These are phyloP conservation scores for Megalurothrips usitatus DNA, from an alignment of 2,888 invertebrate genomes.

Conservation along the genomic window DNA sequence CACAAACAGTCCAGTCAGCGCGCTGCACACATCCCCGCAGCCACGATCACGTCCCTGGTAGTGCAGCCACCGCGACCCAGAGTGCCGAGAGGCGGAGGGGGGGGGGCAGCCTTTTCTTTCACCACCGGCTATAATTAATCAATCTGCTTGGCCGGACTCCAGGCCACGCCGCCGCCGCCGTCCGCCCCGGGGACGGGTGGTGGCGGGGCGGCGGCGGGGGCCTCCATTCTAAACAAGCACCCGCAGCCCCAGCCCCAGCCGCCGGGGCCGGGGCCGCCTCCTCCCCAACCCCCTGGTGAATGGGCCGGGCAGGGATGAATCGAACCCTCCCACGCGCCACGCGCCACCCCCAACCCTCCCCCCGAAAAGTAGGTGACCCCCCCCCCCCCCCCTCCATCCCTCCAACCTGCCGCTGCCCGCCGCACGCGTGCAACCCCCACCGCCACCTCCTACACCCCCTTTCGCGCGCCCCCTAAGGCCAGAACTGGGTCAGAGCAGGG, in stretches of 20 bases:
- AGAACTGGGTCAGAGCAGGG: constrained; percentile 8
- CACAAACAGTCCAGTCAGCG: not conserved
- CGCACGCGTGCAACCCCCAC: not conserved
- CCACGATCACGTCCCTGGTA: no score
- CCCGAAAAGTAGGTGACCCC: constrained; percentile 28
- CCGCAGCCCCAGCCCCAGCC: not conserved
- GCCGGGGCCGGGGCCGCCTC: not conserved
- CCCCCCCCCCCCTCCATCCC: not conserved
- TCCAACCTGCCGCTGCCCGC: not conserved
- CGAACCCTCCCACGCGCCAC: constrained; percentile 28
- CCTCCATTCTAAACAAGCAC: not conserved
- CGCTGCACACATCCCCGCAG: no score
- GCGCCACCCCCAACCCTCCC: constrained; percentile 36
- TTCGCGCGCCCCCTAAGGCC: not conserved
- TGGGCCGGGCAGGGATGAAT: constrained; percentile 4
- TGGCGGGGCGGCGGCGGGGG: not conserved
- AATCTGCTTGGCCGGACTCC: not conserved
- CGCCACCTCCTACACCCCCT: not conserved
- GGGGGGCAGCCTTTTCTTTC: not conserved
- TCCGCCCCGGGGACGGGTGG: not conserved
- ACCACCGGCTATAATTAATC: not conserved
- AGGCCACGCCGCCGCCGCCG: no score
- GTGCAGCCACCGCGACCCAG: no score
- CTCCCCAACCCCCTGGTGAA: not conserved
- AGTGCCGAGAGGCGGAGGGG: not conserved